Conservation (phyloP, 2,113 vertebrate species). For the Triplophysa siluroides region DNA sequence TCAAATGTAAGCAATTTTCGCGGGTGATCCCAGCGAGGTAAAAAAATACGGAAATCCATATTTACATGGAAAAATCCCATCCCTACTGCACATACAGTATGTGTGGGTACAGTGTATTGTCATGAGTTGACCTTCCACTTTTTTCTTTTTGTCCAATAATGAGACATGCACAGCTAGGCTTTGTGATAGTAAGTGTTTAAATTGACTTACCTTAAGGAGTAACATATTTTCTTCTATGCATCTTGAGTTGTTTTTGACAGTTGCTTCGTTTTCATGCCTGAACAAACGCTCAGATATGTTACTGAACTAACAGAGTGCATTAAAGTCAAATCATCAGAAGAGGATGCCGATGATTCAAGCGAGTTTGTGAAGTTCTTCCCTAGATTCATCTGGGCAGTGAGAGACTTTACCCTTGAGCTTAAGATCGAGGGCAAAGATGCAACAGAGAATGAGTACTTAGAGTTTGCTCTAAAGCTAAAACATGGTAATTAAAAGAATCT, state of each 20-base stretch:
- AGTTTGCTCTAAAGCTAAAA: slow-evolving; percentile 58
- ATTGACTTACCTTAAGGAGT: no score
- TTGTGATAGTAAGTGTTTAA: no score
- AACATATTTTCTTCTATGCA: no score
- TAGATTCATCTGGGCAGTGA: slow-evolving; percentile 66
- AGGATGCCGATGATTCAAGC: background rate
- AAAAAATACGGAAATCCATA: no score
- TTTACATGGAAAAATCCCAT: no score
- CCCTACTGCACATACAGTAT: no score
- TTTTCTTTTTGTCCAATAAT: no score
- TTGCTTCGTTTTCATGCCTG: background rate
- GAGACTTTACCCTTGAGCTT: slow-evolving; percentile 68
- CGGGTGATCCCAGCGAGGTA: no score
- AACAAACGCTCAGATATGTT: slow-evolving; percentile 54
- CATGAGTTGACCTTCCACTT: no score
- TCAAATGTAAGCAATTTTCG: no score
- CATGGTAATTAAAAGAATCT: slow-evolving; percentile 47
- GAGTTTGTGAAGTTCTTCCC: slow-evolving; percentile 58
- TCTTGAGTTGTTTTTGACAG: background rate
- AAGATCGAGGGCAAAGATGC: slow-evolving; percentile 46
- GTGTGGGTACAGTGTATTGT: no score
- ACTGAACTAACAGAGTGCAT: slow-evolving; percentile 59
- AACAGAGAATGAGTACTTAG: slow-evolving; percentile 67
- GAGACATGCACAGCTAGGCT: no score
- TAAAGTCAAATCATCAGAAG: slow-evolving; percentile 29